phyloP scores from a whole-genome alignment of 2,888 invertebrate species.

The Gastracanthus pulcherrimus region DNA sequence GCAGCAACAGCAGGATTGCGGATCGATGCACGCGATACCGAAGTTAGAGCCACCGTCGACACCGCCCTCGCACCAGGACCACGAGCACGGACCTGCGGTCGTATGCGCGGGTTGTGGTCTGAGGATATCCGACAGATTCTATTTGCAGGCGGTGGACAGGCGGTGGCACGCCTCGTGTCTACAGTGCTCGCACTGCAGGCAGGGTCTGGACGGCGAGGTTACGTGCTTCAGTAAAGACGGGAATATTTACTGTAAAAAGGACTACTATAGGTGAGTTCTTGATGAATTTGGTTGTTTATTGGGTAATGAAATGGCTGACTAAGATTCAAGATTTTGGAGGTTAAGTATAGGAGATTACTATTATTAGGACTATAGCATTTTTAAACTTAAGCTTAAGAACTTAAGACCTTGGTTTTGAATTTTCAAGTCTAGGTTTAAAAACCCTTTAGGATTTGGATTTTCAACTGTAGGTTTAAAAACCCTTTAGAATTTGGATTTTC shows the following conservation, averaged over 20 bases:
- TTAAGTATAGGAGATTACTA: no score
- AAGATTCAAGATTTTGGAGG: no score
- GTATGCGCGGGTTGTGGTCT: slow-evolving; percentile 93
- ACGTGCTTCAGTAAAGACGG: slow-evolving; percentile 96
- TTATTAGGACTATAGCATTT: no score
- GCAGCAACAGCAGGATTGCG: slow-evolving; percentile 55
- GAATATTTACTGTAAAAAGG: slow-evolving; percentile 97
- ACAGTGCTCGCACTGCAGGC: slow-evolving; percentile 93
- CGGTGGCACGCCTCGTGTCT: slow-evolving; percentile 96
- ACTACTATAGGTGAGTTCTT: slow-evolving; percentile 93
- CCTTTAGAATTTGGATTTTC: no score
- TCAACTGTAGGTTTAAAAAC: no score
- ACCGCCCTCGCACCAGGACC: slow-evolving; percentile 71
- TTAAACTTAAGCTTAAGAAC: no score
- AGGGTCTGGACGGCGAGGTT: slow-evolving; percentile 92
- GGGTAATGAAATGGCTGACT: background rate
- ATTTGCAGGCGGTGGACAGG: slow-evolving; percentile 93
- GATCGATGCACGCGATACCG: slow-evolving; percentile 77
- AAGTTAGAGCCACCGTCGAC: slow-evolving; percentile 79
- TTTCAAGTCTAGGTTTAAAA: no score
- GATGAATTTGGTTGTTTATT: background rate
- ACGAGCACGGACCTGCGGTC: slow-evolving; percentile 74
- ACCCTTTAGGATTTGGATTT: no score
- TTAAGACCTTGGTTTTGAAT: no score
- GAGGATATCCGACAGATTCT: slow-evolving; percentile 92